Conservation (phyloP, 2,113 vertebrate species). For the Proteles cristata region DNA sequence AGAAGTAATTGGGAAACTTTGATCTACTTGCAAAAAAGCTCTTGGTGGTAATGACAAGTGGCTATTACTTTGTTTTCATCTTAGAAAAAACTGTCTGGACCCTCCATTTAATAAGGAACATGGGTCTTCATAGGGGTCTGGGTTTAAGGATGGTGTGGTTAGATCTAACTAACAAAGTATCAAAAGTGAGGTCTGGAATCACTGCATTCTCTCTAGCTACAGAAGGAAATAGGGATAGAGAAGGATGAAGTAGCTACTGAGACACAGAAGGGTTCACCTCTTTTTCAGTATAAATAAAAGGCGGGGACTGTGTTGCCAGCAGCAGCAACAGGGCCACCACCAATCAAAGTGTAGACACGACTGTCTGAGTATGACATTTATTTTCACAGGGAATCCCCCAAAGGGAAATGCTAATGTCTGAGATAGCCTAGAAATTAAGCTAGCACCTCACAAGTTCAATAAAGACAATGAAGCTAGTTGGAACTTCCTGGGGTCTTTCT, state of each 20-base stretch:
- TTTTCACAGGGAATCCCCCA: neutral
- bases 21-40: neutral
- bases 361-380: neutral
- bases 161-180: neutral
- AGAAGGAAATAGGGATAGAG: neutral
- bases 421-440: neutral
- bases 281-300: neutral
- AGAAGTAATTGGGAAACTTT: neutral
- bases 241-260: neutral
- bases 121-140: neutral
- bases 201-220: neutral
- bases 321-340: neutral
- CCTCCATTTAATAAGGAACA: constrained; percentile 9
- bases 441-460: neutral
- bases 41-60: neutral
- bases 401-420: neutral
- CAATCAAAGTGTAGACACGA: neutral
- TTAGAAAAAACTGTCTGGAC: neutral
- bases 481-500: neutral
- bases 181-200: neutral
- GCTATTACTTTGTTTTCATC: neutral
- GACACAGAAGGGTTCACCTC: neutral
- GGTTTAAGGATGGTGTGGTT: neutral
- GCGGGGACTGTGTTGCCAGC: neutral
- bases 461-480: neutral